phyloP scores from a whole-genome alignment of 2,113 vertebrate genomes.

The Perca flavescens region DNA sequence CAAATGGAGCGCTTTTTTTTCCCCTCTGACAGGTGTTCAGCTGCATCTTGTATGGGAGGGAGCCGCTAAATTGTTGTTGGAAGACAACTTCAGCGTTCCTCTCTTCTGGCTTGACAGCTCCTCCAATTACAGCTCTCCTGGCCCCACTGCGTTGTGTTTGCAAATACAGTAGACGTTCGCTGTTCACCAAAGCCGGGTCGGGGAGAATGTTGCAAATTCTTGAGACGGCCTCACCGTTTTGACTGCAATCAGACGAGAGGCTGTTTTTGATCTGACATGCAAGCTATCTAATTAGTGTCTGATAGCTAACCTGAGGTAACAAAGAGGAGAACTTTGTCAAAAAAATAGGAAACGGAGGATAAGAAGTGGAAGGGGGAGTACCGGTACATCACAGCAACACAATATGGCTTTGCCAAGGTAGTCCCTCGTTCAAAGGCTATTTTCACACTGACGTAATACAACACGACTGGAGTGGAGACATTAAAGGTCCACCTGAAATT shows the following conservation, averaged over 20 bases:
- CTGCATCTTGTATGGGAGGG: conserved; percentile 42
- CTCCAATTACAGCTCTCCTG: conserved; percentile 62
- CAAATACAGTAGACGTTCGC: conserved; percentile 31
- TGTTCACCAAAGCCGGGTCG: conserved; percentile 57
- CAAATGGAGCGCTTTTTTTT: conserved; percentile 37
- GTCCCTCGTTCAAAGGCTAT: not conserved
- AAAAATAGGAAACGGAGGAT: not conserved
- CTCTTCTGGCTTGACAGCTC: conserved; percentile 54
- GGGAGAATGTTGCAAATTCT: conserved; percentile 15
- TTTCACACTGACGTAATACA: not conserved
- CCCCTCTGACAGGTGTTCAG: conserved; percentile 63
- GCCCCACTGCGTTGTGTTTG: conserved; percentile 42
- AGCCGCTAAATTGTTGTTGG: conserved; percentile 53
- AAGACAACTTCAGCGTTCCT: conserved; percentile 52
- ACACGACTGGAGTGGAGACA: not conserved
- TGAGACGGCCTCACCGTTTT: not conserved
- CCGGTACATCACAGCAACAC: not conserved
- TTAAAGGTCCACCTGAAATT: not conserved
- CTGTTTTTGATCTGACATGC: conserved; percentile 1
- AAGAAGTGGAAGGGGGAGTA: not conserved
- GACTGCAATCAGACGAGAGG: conserved; percentile 20
- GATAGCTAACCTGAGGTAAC: conserved; percentile 8
- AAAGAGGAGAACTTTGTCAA: conserved; percentile 2
- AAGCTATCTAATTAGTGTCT: conserved; percentile 26
- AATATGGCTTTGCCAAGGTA: not conserved